Percentiles rank a stretch among this genome's conserved stretches.
Evolutionary conservation across 2,113 vertebrate species (phyloP).

Genomic region (Lontra canadensis): DNA sequence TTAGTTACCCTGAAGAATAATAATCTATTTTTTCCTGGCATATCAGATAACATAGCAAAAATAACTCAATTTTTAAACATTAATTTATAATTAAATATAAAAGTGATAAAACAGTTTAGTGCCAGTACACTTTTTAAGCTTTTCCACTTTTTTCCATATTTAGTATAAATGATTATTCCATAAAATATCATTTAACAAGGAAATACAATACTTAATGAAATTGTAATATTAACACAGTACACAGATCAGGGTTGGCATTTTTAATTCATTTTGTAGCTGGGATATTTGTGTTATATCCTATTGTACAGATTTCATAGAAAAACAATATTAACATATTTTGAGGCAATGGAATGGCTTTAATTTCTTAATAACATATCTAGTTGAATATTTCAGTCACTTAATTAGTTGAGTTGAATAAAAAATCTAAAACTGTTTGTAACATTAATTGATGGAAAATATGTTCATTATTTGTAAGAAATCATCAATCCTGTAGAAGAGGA

Average conservation of each 20-base stretch:
- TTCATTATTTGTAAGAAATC: slow-evolving; percentile 60
- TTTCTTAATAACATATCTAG: slow-evolving; percentile 37
- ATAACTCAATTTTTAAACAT: slow-evolving; percentile 32
- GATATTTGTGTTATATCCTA: slow-evolving; percentile 33
- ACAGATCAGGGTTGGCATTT: slow-evolving; percentile 14
- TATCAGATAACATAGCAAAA: not conserved
- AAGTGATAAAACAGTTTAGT: slow-evolving; percentile 16
- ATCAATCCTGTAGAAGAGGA: slow-evolving; percentile 54
- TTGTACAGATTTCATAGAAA: slow-evolving; percentile 35
- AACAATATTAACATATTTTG: slow-evolving; percentile 44
- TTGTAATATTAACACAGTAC: not conserved
- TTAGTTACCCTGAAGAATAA: slow-evolving; percentile 4
- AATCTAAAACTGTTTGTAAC: slow-evolving; percentile 50
- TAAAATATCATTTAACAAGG: slow-evolving; percentile 33
- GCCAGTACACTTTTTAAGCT: slow-evolving; percentile 17
- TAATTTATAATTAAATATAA: slow-evolving; percentile 46
- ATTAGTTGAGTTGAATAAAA: slow-evolving; percentile 39
- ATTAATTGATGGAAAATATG: slow-evolving; percentile 34
- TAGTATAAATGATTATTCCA: slow-evolving; percentile 51
- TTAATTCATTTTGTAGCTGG: slow-evolving; percentile 7
- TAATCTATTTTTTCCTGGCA: slow-evolving; percentile 9
- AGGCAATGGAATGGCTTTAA: slow-evolving; percentile 14
- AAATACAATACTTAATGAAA: not conserved
- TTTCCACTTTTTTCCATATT: slow-evolving; percentile 10
- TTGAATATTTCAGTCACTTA: slow-evolving; percentile 41